Evolutionary conservation across 1,140 invertebrate genomes (phyloP).

Genomic region (Drosophila sturtevanti): DNA sequence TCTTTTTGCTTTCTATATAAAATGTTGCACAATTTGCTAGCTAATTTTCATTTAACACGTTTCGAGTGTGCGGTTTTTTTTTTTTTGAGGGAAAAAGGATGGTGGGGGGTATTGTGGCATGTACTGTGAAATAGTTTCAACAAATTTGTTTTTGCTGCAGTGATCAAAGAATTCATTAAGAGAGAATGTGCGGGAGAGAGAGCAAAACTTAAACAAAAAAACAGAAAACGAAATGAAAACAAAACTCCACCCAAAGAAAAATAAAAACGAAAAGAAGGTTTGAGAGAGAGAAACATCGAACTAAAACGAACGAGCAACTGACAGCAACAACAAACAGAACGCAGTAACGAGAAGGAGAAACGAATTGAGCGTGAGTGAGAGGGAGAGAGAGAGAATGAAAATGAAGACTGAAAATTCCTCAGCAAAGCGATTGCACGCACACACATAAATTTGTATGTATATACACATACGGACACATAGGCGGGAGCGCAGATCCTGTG

Average conservation of each 20-base stretch:
- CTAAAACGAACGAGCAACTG: slow-evolving; percentile 37
- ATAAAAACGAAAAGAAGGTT: neutral
- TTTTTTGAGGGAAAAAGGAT: slow-evolving; percentile 20
- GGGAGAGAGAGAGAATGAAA: slow-evolving; percentile 57
- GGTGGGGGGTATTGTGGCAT: neutral
- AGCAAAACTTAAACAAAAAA: slow-evolving; percentile 33
- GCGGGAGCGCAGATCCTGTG: slow-evolving; percentile 40
- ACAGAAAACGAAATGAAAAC: slow-evolving; percentile 72
- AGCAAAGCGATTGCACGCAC: slow-evolving; percentile 52
- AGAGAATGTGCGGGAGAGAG: neutral
- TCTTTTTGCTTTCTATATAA: slow-evolving; percentile 50
- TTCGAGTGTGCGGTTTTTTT: slow-evolving; percentile 22
- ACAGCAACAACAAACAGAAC: slow-evolving; percentile 41
- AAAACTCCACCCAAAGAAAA: slow-evolving; percentile 70
- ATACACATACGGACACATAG: slow-evolving; percentile 15
- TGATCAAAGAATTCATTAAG: slow-evolving; percentile 6
- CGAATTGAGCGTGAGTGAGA: slow-evolving; percentile 18
- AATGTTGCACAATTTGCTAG: slow-evolving; percentile 58
- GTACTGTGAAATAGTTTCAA: slow-evolving; percentile 40
- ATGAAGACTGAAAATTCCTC: slow-evolving; percentile 73
- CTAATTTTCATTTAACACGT: slow-evolving; percentile 44
- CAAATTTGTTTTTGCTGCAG: slow-evolving; percentile 32
- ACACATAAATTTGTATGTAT: slow-evolving; percentile 20
- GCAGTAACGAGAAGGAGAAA: slow-evolving; percentile 26
- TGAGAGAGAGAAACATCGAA: slow-evolving; percentile 4